Percentiles rank a stretch among this genome's conserved stretches.
Evolutionary conservation across 2,113 vertebrate species (phyloP).

Genomic region (Corapipo altera): DNA sequence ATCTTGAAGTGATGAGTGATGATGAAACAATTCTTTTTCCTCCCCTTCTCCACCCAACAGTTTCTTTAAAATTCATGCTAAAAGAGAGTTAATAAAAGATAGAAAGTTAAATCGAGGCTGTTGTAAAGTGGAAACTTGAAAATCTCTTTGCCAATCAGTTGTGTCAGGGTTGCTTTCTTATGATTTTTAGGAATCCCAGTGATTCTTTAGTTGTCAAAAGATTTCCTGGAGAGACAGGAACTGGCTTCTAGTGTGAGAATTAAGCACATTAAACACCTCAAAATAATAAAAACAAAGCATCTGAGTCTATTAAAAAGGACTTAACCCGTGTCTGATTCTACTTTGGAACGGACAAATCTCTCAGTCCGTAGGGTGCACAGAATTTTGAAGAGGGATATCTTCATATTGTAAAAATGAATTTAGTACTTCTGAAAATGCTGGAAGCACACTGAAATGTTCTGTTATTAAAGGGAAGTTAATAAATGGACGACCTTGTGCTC

Average conservation of each 20-base stretch:
- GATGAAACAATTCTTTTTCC: neutral
- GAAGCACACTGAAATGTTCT: neutral
- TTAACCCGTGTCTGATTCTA: neutral
- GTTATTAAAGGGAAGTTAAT: neutral
- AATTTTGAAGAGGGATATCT: neutral
- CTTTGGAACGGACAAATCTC: neutral
- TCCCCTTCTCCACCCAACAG: neutral
- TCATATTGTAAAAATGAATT: neutral
- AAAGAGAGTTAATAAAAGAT: neutral
- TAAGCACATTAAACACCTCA: too few species aligned
- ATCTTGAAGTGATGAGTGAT: neutral
- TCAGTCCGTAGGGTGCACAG: neutral
- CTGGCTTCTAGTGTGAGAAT: too few species aligned
- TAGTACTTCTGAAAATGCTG: neutral
- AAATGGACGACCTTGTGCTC: fast-evolving
- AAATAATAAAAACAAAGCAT: too few species aligned
- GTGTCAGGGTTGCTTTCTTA: neutral
- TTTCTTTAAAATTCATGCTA: neutral
- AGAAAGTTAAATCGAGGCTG: neutral
- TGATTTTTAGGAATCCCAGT: neutral
- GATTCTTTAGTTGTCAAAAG: neutral
- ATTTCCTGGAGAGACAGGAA: neutral
- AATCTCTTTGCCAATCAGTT: neutral
- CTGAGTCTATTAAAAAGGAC: neutral
- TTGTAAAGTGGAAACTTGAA: neutral